These are phyloP conservation scores for Gulo gulo DNA, from an alignment of 2,113 vertebrate genomes.

Conservation along the genomic window DNA sequence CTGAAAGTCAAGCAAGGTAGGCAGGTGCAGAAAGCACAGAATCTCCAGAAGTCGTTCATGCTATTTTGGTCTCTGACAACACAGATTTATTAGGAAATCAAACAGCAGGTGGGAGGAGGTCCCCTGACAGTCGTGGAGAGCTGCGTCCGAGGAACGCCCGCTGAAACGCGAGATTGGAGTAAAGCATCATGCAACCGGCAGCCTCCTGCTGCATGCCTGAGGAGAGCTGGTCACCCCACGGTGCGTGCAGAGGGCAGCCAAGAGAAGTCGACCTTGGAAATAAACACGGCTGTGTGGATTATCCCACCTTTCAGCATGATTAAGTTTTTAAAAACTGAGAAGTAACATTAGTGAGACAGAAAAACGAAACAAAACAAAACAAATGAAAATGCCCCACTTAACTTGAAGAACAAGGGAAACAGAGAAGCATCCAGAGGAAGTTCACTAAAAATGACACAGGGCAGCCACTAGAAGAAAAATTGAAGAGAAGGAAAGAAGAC, in stretches of 20 bases:
- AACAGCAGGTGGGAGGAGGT: not conserved
- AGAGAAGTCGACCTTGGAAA: not conserved
- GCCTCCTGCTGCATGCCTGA: rapidly evolving
- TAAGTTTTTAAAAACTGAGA: not conserved
- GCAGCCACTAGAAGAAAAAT: not conserved
- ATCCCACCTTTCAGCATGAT: not conserved
- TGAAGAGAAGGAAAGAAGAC: not conserved
- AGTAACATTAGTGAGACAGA: not conserved
- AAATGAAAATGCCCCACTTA: not conserved
- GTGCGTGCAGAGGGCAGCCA: not conserved
- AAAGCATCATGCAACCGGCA: rapidly evolving
- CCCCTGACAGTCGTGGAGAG: not conserved
- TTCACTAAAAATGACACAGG: not conserved
- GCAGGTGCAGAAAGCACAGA: not conserved
- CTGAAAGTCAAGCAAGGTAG: not conserved
- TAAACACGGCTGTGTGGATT: not conserved
- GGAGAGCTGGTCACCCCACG: rapidly evolving
- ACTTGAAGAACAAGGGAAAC: not conserved
- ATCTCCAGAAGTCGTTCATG: not conserved
- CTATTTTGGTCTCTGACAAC: not conserved
- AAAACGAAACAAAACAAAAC: not conserved
- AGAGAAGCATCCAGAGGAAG: not conserved
- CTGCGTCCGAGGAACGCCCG: rapidly evolving
- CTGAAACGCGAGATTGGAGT: not conserved
- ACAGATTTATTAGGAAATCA: not conserved